Base-by-base conservation (phyloP, 2,113 vertebrate genomes). In the Rhinichthys klamathensis region DNA sequence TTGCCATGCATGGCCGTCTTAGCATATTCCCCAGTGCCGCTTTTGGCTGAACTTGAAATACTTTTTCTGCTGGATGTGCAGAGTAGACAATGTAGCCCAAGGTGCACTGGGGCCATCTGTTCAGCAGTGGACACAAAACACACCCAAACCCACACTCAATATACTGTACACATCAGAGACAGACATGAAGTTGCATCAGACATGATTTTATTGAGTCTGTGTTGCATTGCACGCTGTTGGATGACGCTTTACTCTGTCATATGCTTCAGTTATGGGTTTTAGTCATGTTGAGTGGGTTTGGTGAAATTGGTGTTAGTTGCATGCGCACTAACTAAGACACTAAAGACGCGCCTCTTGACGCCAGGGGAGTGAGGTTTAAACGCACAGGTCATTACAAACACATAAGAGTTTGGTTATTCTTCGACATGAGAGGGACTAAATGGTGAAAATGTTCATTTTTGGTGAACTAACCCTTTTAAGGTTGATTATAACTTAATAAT, bases 1-100 rank as follows among this genome's bases (percentile, higher is more conserved):
- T 93, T 91, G 90, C 89, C 89, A 90, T 90, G 91, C 92, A 87
- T 90, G 92, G 85, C 86, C 83, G 91, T 92, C 92, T 67, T 87
- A 80, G 87, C 88, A 90, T 90, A 91, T 90, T 90, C 87, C 91
- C 91, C 89, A 89, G 86, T 86, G 89, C 89, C 30, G 6, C 91
- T 93, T 90, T 89, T 94, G 91, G 87, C 89, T 89, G 88, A 88
- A 91, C 81, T 90, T 84, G 82, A 76, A 79, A 86, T 91, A 83
- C 38, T 83, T 92, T 92, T 91, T 91, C 90, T 91, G 90, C 85
- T 56, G 88, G 84, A 88, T 92, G 90, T 90, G 87, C 89, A 38
- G 74, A 90, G 44, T 54, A 30, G 54, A 61, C 73, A 70, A 6
- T 67, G 41, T 27, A 69, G 12, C 27, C 73, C 63, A 54, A 60